These are phyloP conservation scores for Archaeoteleia sp. DNA, from an alignment of 2,888 invertebrate species.

Conservation along the genomic window DNA sequence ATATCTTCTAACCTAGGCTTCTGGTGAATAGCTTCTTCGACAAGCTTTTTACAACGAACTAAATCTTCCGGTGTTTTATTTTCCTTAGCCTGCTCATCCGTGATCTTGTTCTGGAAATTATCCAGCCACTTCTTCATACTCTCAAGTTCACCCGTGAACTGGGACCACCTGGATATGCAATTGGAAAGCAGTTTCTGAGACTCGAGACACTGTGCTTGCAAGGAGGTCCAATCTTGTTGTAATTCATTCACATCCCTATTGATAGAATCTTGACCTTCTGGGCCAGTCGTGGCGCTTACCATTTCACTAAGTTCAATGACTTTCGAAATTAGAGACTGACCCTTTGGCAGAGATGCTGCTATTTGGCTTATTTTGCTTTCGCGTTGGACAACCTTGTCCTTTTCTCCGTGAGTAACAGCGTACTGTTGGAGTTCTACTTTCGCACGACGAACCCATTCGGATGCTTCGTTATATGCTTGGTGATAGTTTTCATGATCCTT, in stretches of 20 bases:
- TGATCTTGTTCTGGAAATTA: constrained; percentile 81
- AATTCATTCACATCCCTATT: constrained; percentile 88
- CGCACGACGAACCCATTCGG: constrained; percentile 89
- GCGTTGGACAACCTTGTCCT: constrained; percentile 85
- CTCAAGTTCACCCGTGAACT: constrained; percentile 84
- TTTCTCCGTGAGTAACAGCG: constrained; percentile 92
- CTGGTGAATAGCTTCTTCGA: constrained; percentile 85
- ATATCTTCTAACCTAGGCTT: constrained; percentile 88
- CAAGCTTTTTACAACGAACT: constrained; percentile 83
- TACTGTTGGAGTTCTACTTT: constrained; percentile 89
- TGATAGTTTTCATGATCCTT: constrained; percentile 91
- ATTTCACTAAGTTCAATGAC: constrained; percentile 84
- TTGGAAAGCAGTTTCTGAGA: constrained; percentile 84
- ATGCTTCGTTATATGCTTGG: constrained; percentile 86
- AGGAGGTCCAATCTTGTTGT: constrained; percentile 87
- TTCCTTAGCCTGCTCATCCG: constrained; percentile 79
- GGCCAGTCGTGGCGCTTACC: constrained; percentile 85
- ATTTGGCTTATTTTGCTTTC: constrained; percentile 84
- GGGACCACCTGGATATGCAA: constrained; percentile 82
- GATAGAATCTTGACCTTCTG: constrained; percentile 88
- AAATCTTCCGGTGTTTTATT: constrained; percentile 88
- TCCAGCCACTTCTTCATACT: constrained; percentile 86
- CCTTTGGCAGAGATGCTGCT: constrained; percentile 81
- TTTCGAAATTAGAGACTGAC: constrained; percentile 83
- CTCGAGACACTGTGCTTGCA: constrained; percentile 85